phyloP scores from a whole-genome alignment of 1,140 invertebrate genomes.

The Brachionus plicatilis region DNA sequence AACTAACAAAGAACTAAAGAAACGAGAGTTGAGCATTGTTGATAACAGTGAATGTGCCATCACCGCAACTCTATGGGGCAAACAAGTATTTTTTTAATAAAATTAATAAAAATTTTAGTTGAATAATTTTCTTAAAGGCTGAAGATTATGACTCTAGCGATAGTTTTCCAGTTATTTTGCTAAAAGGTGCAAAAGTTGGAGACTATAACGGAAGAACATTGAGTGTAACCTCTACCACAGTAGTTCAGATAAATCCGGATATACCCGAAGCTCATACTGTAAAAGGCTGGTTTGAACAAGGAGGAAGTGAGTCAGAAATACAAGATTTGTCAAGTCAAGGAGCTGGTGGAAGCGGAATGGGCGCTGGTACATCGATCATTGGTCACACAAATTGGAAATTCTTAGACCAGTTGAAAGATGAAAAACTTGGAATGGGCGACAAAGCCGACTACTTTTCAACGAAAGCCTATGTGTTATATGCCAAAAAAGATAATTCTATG shows the following conservation, averaged over 20 bases:
- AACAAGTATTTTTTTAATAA: constrained; percentile 37
- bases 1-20: constrained; percentile 75
- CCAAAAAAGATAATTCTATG: constrained; percentile 71
- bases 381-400: constrained; percentile 60
- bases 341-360: constrained; percentile 41
- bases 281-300: constrained; percentile 81
- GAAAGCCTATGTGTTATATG: constrained; percentile 65
- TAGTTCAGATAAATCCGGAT: constrained; percentile 76
- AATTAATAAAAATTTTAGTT: background rate
- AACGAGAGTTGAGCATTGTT: constrained; percentile 78
- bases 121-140: constrained; percentile 59
- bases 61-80: constrained; percentile 60
- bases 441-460: constrained; percentile 72
- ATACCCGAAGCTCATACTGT: constrained; percentile 75
- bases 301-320: constrained; percentile 57
- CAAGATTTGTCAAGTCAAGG: constrained; percentile 41
- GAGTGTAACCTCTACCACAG: constrained; percentile 43
- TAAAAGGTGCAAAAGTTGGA: constrained; percentile 69
- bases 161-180: constrained; percentile 69
- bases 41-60: constrained; percentile 76
- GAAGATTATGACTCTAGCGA: constrained; percentile 71
- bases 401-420: constrained; percentile 66
- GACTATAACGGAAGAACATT: constrained; percentile 62
- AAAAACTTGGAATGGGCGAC: constrained; percentile 59
- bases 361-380: constrained; percentile 41